Evolutionary conservation across 2,113 vertebrate genomes (phyloP).

Genomic region (Microcebus jonahi): DNA sequence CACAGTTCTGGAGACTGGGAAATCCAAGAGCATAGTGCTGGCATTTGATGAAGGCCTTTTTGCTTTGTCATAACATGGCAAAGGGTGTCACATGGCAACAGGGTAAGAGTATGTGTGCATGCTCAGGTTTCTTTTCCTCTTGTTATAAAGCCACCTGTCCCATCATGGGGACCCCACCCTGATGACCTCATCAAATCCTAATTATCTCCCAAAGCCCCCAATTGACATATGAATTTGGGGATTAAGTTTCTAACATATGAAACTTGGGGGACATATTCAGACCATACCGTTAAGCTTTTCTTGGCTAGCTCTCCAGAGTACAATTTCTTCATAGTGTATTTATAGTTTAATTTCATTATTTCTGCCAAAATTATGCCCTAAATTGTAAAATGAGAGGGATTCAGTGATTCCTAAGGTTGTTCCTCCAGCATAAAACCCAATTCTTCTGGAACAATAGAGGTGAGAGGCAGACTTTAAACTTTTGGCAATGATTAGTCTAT

Average conservation of each 20-base stretch:
- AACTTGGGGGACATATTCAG: neutral
- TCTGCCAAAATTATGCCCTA: neutral
- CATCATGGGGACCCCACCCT: neutral
- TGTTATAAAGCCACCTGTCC: neutral
- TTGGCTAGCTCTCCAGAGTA: neutral
- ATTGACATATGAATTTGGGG: neutral
- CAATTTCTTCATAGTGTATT: neutral
- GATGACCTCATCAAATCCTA: neutral
- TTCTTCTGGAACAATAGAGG: neutral
- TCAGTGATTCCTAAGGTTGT: conserved; percentile 34
- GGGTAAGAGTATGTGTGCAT: neutral
- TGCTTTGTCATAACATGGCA: neutral
- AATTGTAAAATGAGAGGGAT: neutral
- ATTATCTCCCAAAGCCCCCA: neutral
- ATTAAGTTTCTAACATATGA: neutral
- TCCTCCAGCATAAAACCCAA: neutral
- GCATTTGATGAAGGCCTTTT: neutral
- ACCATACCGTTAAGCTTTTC: neutral
- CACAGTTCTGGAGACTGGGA: neutral
- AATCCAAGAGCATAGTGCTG: neutral
- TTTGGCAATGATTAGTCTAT: neutral
- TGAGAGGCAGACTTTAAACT: neutral
- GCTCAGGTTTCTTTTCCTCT: neutral
- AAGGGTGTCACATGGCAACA: neutral
- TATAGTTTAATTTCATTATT: conserved; percentile 28